Evolutionary conservation across 2,797 vertebrate species (phyloP).

Genomic region (Coranthus polyacanthus): DNA sequence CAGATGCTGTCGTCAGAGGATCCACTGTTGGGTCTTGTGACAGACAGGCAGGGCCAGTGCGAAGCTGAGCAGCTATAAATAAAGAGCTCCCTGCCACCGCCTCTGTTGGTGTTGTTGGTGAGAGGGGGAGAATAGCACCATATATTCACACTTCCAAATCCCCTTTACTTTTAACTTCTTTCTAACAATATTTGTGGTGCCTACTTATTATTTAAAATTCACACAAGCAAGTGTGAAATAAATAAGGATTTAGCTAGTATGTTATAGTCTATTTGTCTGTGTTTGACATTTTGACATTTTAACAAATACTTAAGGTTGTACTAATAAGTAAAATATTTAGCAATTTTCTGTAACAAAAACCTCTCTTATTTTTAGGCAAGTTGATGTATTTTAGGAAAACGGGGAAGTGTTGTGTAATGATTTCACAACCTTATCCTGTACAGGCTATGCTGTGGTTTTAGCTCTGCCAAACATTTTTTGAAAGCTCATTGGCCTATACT

Average conservation of each 20-base stretch:
- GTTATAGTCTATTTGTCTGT: not conserved
- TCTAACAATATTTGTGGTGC: not conserved
- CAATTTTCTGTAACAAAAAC: not conserved
- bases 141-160: constrained; percentile 3
- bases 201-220: too few relatives aligned
- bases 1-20: constrained; percentile 74
- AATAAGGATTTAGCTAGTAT: not conserved
- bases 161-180: constrained; percentile 12
- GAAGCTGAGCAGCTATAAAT: constrained; percentile 81
- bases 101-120: constrained; percentile 54
- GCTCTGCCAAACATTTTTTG: constrained; percentile 11
- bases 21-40: constrained; percentile 82
- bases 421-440: constrained; percentile 60
- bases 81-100: constrained; percentile 64
- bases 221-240: too few relatives aligned
- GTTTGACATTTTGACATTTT: not conserved
- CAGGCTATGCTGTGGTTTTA: constrained; percentile 41
- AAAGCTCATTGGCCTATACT: constrained; percentile 1
- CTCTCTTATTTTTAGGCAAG: constrained; percentile 3
- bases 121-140: constrained; percentile 28
- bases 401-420: constrained; percentile 45
- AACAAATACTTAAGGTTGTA: not conserved
- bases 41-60: constrained; percentile 70
- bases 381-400: constrained; percentile 30
- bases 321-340: not conserved